Conservation (phyloP, 2,888 invertebrate species). For the Salticus scenicus region DNA sequence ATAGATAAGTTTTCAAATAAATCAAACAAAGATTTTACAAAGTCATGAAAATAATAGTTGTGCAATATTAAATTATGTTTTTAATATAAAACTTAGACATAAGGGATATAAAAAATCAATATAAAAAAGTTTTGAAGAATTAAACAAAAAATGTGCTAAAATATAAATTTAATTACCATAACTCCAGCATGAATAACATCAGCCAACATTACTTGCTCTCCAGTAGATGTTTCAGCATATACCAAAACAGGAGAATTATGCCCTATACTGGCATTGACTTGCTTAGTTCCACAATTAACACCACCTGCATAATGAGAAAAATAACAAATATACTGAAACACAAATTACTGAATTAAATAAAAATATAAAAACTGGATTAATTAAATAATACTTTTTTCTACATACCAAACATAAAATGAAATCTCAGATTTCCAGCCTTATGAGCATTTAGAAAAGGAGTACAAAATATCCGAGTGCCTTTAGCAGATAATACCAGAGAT, state of each 20-base stretch:
- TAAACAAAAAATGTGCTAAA: neutral
- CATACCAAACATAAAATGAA: slow-evolving; percentile 75
- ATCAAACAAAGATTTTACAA: no score
- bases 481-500: slow-evolving; percentile 73
- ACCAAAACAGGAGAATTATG: slow-evolving; percentile 65
- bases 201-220: slow-evolving; percentile 58
- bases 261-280: slow-evolving; percentile 39
- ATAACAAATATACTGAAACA: neutral
- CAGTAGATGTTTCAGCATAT: slow-evolving; percentile 59
- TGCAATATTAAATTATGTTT: no score
- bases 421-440: slow-evolving; percentile 74
- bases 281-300: slow-evolving; percentile 40
- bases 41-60: no score
- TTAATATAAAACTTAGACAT: no score
- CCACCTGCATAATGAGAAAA: slow-evolving; percentile 31
- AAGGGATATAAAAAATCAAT: no score
- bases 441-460: slow-evolving; percentile 74
- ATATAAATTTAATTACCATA: slow-evolving; percentile 35
- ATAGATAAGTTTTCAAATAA: no score
- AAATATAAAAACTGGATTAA: no score
- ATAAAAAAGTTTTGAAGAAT: no score
- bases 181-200: slow-evolving; percentile 65
- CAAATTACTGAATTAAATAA: no score
- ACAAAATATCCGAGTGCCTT: slow-evolving; percentile 74
- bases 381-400: neutral